phyloP scores from a whole-genome alignment of 2,888 invertebrate species.

The Pyrochroa serraticornis region DNA sequence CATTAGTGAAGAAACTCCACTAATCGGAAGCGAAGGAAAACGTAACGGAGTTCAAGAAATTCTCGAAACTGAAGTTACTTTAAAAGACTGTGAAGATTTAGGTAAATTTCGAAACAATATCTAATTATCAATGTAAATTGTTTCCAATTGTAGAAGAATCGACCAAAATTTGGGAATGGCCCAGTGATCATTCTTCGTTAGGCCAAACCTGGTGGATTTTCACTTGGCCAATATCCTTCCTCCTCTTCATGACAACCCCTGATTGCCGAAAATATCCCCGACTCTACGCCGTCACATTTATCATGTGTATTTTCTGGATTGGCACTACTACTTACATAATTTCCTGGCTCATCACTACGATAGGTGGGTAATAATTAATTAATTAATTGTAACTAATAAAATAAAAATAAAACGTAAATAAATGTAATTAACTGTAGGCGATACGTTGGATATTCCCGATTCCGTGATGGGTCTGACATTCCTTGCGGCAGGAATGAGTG shows the following conservation, averaged over 20 bases:
- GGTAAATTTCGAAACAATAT: conserved; percentile 40
- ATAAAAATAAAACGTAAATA: not conserved
- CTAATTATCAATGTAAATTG: too few relatives aligned
- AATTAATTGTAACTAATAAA: not conserved
- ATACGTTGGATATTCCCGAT: conserved; percentile 89
- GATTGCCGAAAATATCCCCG: conserved; percentile 70
- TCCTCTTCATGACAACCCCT: conserved; percentile 77
- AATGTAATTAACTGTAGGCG: conserved; percentile 65
- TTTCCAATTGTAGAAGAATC: conserved; percentile 48
- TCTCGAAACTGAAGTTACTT: conserved; percentile 49
- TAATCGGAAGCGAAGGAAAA: conserved; percentile 44
- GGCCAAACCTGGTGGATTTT: conserved; percentile 65
- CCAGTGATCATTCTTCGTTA: conserved; percentile 57
- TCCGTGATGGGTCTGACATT: conserved; percentile 95
- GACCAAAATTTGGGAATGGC: conserved; percentile 65
- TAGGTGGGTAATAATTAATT: conserved; percentile 64
- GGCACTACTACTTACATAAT: conserved; percentile 80
- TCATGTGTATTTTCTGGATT: conserved; percentile 84
- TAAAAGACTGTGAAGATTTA: conserved; percentile 56
- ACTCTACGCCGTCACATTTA: conserved; percentile 73
- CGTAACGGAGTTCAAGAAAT: conserved; percentile 39
- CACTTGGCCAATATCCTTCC: conserved; percentile 76
- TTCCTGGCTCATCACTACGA: conserved; percentile 82
- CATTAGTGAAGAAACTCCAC: conserved; percentile 58
- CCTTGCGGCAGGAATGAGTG: conserved; percentile 89